Conservation (phyloP, 2,113 vertebrate genomes). For the Cheirogaleus medius region DNA sequence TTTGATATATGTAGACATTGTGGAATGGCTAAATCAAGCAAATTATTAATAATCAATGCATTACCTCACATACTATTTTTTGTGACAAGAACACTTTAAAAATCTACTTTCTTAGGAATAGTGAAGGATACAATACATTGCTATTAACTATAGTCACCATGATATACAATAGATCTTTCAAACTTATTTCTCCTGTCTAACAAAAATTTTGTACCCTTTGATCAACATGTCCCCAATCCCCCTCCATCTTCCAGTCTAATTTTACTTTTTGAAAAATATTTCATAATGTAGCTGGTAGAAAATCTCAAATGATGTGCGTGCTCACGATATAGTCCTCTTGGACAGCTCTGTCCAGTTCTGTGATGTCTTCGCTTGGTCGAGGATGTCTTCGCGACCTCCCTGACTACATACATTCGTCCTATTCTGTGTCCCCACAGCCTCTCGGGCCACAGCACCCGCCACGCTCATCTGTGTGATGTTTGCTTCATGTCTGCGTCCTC, state of each 20-base stretch:
- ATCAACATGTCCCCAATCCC: neutral
- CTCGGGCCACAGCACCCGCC: accelerated
- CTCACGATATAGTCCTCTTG: neutral
- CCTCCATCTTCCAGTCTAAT: neutral
- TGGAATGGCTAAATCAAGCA: neutral
- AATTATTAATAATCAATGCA: neutral
- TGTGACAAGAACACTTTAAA: neutral
- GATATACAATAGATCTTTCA: neutral
- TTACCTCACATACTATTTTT: neutral
- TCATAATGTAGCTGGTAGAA: neutral
- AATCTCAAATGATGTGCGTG: neutral
- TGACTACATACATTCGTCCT: neutral
- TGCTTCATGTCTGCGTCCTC: neutral
- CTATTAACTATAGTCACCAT: neutral
- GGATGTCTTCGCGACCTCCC: neutral
- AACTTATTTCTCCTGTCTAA: neutral
- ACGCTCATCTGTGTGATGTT: accelerated
- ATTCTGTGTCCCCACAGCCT: neutral
- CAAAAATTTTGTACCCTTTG: neutral
- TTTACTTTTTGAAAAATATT: neutral
- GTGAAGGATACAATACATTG: neutral
- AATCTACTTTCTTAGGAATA: neutral
- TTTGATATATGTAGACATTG: neutral
- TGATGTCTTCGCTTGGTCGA: neutral
- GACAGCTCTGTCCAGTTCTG: too few relatives aligned